Conservation (phyloP, 2,113 vertebrate species). For the Myxocyprinus asiaticus region DNA sequence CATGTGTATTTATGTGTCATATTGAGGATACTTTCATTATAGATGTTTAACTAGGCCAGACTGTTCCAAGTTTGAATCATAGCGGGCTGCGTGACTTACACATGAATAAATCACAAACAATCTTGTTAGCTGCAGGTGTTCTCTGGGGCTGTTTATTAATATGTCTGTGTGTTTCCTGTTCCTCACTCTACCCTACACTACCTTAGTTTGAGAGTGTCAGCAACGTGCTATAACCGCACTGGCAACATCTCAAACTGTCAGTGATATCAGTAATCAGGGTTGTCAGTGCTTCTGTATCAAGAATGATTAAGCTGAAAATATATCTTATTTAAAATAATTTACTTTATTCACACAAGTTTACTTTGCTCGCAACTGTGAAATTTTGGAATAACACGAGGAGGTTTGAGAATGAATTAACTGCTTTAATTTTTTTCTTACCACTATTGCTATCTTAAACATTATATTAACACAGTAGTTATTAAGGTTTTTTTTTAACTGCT, state of each 20-base stretch:
- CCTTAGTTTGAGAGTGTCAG: conserved; percentile 53
- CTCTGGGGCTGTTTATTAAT: conserved; percentile 22
- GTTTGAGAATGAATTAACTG: not conserved
- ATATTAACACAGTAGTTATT: not conserved
- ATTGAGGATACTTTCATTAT: not conserved
- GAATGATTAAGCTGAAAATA: conserved; percentile 47
- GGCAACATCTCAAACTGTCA: conserved; percentile 14
- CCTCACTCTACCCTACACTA: conserved; percentile 23
- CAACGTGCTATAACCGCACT: conserved; percentile 42
- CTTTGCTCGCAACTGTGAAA: conserved; percentile 17
- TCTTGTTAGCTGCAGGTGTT: conserved; percentile 46
- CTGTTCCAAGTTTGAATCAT: conserved; percentile 56
- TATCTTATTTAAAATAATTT: not conserved
- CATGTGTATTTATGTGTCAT: conserved; percentile 7
- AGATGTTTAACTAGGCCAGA: conserved; percentile 5
- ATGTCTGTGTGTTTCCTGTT: conserved; percentile 42
- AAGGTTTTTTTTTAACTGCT: too few species aligned
- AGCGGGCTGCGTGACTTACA: conserved; percentile 53
- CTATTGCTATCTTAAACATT: too few species aligned
- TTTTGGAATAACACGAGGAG: not conserved
- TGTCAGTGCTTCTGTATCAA: conserved; percentile 45
- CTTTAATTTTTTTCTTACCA: too few species aligned
- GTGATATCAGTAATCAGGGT: not conserved
- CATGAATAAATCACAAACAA: conserved; percentile 61
- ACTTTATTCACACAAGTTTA: not conserved